phyloP scores from a whole-genome alignment of 2,888 invertebrate genomes.

The Theretra japonica region DNA sequence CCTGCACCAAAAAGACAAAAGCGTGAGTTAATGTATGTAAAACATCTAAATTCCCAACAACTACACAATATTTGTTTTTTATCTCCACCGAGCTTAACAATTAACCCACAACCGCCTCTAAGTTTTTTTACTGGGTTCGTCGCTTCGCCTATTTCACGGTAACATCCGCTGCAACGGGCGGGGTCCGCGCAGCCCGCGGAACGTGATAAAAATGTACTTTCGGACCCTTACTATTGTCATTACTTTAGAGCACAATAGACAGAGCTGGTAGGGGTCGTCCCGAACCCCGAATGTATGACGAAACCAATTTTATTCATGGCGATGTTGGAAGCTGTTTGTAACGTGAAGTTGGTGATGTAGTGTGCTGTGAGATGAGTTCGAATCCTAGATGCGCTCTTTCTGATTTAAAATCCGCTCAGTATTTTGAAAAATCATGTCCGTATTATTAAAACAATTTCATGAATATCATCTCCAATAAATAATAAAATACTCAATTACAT shows the following conservation, averaged over 20 bases:
- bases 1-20: background rate
- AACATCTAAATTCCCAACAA: background rate
- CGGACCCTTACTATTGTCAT: slow-evolving; percentile 24
- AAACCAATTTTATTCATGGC: background rate
- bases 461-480: too few species aligned
- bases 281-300: background rate
- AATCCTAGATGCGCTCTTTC: too few species aligned
- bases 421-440: too few species aligned
- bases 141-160: background rate
- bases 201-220: slow-evolving; percentile 16
- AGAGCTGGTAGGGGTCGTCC: background rate
- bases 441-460: too few species aligned
- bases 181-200: background rate
- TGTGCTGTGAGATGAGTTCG: too few species aligned
- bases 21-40: background rate
- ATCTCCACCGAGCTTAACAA: background rate
- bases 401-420: too few species aligned
- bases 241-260: slow-evolving; percentile 17
- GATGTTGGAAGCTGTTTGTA: background rate
- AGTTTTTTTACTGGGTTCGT: background rate
- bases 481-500: too few species aligned
- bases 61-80: too few species aligned
- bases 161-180: background rate
- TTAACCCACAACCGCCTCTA: background rate
- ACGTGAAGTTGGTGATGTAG: too few species aligned